Conservation (phyloP, 2,113 vertebrate genomes). For the Riparia riparia region DNA sequence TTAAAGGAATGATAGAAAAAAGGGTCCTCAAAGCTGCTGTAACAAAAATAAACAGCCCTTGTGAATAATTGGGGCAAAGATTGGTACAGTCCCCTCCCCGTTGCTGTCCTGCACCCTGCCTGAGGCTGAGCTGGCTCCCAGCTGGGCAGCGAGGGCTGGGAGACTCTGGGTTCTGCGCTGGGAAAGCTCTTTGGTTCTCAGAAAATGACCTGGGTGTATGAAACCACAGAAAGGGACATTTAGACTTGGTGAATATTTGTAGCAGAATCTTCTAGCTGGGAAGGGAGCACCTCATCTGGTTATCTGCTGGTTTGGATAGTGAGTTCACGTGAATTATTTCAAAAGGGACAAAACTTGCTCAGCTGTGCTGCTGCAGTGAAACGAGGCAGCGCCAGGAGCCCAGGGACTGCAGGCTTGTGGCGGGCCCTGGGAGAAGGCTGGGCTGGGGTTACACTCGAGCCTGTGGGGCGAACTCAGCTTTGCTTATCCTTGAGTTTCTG, state of each 20-base stretch:
- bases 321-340: neutral
- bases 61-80: neutral
- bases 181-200: neutral
- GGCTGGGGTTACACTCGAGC: neutral
- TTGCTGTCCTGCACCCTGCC: neutral
- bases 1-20: neutral
- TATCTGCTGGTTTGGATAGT: neutral
- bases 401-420: neutral
- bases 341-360: neutral
- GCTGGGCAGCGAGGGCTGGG: neutral
- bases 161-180: neutral
- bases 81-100: accelerated
- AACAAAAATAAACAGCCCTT: neutral
- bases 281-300: neutral
- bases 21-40: neutral
- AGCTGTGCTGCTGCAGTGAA: neutral
- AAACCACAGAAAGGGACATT: neutral
- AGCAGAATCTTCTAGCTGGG: neutral
- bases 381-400: accelerated
- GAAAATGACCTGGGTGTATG: accelerated
- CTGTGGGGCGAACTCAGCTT: neutral
- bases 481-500: neutral
- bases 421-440: neutral
- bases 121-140: neutral
- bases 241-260: neutral